Evolutionary conservation across 2,888 invertebrate genomes (phyloP).

Genomic region (Nephrotoma guestfalica): DNA sequence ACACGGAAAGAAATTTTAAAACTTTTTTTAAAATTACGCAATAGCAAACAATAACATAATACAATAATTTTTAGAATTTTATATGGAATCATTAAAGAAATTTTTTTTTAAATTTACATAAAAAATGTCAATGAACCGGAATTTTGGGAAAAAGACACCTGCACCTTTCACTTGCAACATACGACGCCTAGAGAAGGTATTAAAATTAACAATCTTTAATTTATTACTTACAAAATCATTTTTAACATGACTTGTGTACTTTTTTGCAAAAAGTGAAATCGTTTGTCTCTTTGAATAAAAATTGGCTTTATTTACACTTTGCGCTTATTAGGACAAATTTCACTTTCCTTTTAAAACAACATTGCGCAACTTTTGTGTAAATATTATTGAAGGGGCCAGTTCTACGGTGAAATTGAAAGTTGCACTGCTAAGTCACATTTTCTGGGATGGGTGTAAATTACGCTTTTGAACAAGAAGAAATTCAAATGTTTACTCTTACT

Average conservation of each 20-base stretch:
- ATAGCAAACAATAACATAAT: not conserved
- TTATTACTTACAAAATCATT: not conserved
- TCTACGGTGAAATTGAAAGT: no score
- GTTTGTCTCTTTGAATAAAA: not conserved
- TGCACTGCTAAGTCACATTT: no score
- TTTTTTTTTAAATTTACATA: not conserved
- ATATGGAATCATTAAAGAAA: not conserved
- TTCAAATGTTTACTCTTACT: no score
- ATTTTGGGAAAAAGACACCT: not conserved
- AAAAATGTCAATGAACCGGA: not conserved
- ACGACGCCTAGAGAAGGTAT: not conserved
- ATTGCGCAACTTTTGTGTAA: no score
- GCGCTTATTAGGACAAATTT: not conserved
- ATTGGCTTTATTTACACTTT: not conserved
- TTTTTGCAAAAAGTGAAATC: not conserved
- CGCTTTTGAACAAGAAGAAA: no score
- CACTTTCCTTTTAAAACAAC: not conserved
- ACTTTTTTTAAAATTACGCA: not conserved
- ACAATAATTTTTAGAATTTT: not conserved
- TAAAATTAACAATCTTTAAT: not conserved
- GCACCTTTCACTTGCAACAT: not conserved
- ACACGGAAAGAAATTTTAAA: not conserved
- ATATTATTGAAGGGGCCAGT: no score
- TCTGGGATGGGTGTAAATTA: no score
- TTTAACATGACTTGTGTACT: not conserved